A percentile compares a stretch with the other conserved stretches of the same genome.
phyloP scores from a whole-genome alignment of 2,113 vertebrate species.

The Microcebus tavaratra region DNA sequence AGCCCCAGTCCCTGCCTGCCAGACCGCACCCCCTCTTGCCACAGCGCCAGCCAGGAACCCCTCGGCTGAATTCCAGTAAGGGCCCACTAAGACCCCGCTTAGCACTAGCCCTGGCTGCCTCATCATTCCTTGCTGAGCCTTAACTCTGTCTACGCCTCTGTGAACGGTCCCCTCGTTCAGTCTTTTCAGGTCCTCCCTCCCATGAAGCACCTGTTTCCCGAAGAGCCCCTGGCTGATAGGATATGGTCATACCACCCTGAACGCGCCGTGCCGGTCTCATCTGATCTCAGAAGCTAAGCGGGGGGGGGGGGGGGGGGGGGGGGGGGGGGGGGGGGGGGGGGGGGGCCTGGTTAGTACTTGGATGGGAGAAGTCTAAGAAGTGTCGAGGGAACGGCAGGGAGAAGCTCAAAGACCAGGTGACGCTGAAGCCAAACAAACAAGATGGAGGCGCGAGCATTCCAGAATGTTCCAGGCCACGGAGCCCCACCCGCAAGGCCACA shows the following conservation, averaged over 20 bases:
- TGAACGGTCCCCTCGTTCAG: background rate
- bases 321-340: too few relatives aligned
- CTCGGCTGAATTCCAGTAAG: background rate
- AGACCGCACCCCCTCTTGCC: background rate
- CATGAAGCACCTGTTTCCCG: background rate
- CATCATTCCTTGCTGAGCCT: background rate
- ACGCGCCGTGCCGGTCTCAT: too few relatives aligned
- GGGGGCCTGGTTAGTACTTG: too few relatives aligned
- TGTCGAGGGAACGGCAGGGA: background rate
- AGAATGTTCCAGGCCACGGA: background rate
- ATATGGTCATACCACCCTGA: background rate
- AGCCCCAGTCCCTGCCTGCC: background rate
- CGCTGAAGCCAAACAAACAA: background rate
- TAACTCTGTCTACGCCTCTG: background rate
- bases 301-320: too few relatives aligned
- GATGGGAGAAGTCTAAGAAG: background rate
- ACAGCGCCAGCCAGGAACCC: background rate
- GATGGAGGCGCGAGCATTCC: too few relatives aligned
- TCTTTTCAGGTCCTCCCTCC: background rate
- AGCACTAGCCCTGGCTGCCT: background rate
- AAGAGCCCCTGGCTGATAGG: background rate
- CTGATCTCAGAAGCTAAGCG: too few relatives aligned
- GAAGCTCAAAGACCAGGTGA: accelerated
- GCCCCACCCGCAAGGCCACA: background rate
- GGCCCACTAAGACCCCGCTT: background rate